phyloP scores from a whole-genome alignment of 2,113 vertebrate genomes.

The Otus sunia region DNA sequence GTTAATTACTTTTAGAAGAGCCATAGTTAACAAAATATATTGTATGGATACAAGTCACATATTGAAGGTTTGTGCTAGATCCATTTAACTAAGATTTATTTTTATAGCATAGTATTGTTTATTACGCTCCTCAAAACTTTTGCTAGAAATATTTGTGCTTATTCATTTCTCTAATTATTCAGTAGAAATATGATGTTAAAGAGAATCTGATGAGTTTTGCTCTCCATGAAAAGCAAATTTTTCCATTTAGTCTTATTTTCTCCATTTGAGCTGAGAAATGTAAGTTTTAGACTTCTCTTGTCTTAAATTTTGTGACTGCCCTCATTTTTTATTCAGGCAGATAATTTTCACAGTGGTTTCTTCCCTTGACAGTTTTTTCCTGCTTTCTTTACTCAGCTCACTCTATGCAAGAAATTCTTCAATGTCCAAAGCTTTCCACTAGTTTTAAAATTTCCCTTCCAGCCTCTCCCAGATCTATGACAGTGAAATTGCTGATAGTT shows the following conservation, averaged over 20 bases:
- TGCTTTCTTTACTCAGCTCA: background rate
- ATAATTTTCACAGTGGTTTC: background rate
- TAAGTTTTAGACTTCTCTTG: background rate
- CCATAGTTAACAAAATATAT: background rate
- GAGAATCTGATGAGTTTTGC: background rate
- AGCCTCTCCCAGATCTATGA: background rate
- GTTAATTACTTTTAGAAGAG: background rate
- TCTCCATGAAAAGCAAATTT: background rate
- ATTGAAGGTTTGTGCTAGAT: background rate
- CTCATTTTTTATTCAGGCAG: background rate
- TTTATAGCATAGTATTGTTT: background rate
- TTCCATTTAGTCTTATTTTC: background rate
- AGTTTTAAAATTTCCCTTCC: background rate
- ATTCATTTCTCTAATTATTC: background rate
- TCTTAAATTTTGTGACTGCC: background rate
- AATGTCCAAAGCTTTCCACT: background rate
- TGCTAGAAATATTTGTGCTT: background rate
- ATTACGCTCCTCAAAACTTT: background rate
- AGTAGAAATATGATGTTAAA: background rate
- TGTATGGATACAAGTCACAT: background rate
- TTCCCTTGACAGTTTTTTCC: background rate
- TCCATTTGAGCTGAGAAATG: background rate
- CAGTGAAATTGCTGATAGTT: background rate
- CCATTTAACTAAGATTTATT: background rate
- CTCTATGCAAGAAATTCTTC: background rate